Conservation (phyloP, 2,888 invertebrate genomes). For the Chirona hameri region DNA sequence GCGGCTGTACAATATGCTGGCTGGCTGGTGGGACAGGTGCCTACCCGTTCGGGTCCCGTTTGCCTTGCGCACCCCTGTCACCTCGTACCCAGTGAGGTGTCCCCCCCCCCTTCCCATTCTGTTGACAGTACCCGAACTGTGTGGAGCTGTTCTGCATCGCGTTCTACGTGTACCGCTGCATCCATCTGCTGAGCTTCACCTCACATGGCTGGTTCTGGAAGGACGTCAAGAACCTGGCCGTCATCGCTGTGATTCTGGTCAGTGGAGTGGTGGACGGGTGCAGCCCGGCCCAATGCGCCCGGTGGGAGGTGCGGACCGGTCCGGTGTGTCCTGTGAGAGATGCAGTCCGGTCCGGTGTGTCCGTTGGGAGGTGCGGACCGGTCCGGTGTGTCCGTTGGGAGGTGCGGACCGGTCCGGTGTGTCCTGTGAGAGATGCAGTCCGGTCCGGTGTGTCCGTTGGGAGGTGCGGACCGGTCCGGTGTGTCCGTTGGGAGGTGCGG, state of each 20-base stretch:
- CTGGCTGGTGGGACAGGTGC: not conserved
- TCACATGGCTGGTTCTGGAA: slow-evolving; percentile 36
- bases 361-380: too few relatives aligned
- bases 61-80: not conserved
- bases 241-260: slow-evolving; percentile 35
- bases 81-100: too few relatives aligned
- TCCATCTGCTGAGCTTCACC: slow-evolving; percentile 37
- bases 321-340: too few relatives aligned
- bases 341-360: too few relatives aligned
- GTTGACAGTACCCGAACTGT: slow-evolving; percentile 35
- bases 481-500: too few relatives aligned
- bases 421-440: too few relatives aligned
- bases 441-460: too few relatives aligned
- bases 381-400: too few relatives aligned
- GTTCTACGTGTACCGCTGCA: slow-evolving; percentile 36
- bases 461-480: not conserved
- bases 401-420: too few relatives aligned
- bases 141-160: slow-evolving; percentile 33
- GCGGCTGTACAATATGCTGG: not conserved
- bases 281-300: too few relatives aligned
- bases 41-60: not conserved
- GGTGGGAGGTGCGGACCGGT: too few relatives aligned
- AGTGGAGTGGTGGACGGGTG: slow-evolving; percentile 25
- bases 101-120: too few relatives aligned
- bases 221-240: slow-evolving; percentile 37